Evolutionary conservation across 2,888 invertebrate genomes (phyloP).

Genomic region (Thalpophila matura): DNA sequence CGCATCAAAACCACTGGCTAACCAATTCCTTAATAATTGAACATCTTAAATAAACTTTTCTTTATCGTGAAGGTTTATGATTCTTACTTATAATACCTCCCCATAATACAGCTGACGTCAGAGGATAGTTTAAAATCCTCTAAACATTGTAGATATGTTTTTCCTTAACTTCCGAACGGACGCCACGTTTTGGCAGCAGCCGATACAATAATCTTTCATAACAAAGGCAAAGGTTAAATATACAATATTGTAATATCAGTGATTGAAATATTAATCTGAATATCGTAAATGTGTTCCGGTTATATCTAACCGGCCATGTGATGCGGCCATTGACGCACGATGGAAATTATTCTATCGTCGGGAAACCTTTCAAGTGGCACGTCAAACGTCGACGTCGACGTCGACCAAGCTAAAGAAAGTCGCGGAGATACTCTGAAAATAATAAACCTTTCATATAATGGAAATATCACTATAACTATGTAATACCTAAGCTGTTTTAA

Average conservation of each 20-base stretch:
- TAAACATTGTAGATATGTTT: constrained; percentile 74
- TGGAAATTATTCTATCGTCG: constrained; percentile 50
- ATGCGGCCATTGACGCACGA: constrained; percentile 60
- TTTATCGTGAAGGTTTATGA: too few relatives aligned
- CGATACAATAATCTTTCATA: constrained; percentile 77
- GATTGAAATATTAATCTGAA: constrained; percentile 65
- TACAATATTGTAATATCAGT: constrained; percentile 64
- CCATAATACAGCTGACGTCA: constrained; percentile 64
- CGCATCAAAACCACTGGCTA: background rate
- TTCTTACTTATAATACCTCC: too few relatives aligned
- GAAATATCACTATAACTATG: background rate
- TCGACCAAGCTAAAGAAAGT: constrained; percentile 46
- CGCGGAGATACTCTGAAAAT: constrained; percentile 17
- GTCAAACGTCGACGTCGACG: constrained; percentile 45
- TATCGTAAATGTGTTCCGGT: constrained; percentile 64
- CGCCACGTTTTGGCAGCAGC: constrained; percentile 85
- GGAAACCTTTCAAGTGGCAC: constrained; percentile 48
- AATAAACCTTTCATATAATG: constrained; percentile 16
- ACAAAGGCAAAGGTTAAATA: constrained; percentile 76
- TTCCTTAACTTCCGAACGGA: constrained; percentile 72
- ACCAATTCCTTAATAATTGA: too few relatives aligned
- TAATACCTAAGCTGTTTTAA: too few relatives aligned
- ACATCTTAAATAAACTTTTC: too few relatives aligned
- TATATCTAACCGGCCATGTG: constrained; percentile 57
- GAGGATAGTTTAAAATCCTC: constrained; percentile 67